These are phyloP conservation scores for Datnioides undecimradiatus DNA, from an alignment of 2,113 vertebrate genomes.

Conservation along the genomic window DNA sequence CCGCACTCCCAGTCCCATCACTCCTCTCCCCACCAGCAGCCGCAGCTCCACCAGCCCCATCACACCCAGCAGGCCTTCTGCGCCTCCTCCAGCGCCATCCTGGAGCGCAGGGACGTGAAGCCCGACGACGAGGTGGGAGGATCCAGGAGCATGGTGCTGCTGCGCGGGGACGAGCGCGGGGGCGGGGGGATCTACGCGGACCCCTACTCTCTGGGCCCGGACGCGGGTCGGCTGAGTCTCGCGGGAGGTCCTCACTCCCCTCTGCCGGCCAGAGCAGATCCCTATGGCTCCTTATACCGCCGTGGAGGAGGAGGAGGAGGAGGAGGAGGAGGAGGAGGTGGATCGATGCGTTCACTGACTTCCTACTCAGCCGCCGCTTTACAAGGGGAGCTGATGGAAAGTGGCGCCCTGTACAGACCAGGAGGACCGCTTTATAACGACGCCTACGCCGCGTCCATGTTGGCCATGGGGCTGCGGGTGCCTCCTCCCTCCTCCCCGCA, in stretches of 20 bases:
- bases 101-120: constrained; percentile 96
- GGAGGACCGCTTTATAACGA: constrained; percentile 91
- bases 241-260: constrained; percentile 82
- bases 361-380: constrained; percentile 94
- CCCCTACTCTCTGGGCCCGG: constrained; percentile 90
- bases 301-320: constrained; percentile 77
- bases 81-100: constrained; percentile 95
- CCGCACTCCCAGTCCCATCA: constrained; percentile 82
- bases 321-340: constrained; percentile 71
- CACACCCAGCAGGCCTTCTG: constrained; percentile 86
- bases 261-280: constrained; percentile 87
- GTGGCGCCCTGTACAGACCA: constrained; percentile 89
- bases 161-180: constrained; percentile 88
- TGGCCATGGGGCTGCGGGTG: constrained; percentile 89
- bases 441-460: constrained; percentile 82
- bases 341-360: constrained; percentile 91
- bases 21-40: constrained; percentile 78
- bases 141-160: constrained; percentile 91
- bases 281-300: constrained; percentile 88
- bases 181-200: constrained; percentile 90
- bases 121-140: constrained; percentile 92
- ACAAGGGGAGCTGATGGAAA: constrained; percentile 93
- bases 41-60: constrained; percentile 73
- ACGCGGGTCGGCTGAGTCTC: constrained; percentile 89
- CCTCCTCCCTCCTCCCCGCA: constrained; percentile 92